Base-by-base conservation (phyloP, 1,140 invertebrate genomes). In the Streblospio benedicti region DNA sequence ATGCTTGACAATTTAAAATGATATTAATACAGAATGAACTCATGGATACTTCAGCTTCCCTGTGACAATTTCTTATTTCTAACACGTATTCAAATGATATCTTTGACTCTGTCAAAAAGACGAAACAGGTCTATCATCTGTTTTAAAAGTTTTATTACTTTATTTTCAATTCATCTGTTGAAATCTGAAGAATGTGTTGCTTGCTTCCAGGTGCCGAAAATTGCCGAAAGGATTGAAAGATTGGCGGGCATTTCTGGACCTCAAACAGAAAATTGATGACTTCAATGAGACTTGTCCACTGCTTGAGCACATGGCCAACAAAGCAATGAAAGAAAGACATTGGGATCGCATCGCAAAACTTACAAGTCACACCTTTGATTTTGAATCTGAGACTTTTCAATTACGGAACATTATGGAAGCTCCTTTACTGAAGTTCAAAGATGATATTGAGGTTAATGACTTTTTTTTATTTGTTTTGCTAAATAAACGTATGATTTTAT, bases 221-320 rank as follows among this genome's bases (percentile, higher is more conserved):
- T 80, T 97, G 30, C 93, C 93, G 0, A 97, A 97, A 77, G 93
- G 89, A 2, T 78, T 96, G 18, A 94, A 97, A 77, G 93, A 97
- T 78, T 97, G 93, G 93, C 93, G 93, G 12, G 93, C 94, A 0
- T 98, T 94, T 79, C 89, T 89, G 71, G 91, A 93, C 2, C 78
- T 97, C 41, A 94, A 96, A 71, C 93, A 94, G 67, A 97, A 91
- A 0, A 95, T 97, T 62, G 93, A 97, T 72, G 94, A 97, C 73
- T 97, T 98, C 75, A 97, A 94, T 73, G 94, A 97, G 70, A 94
- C 95, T 85, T 96, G 92, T 76, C 93, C 93, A 0, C 79, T 97
- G 4, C 78, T 97, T 53, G 93, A 97, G 78, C 79, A 96, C 68
- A 97, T 97, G 93, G 89, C 93, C 0, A 97, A 97, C 79, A 95